Conservation (phyloP, 2,888 invertebrate species). For the Dryocosmus kuriphilus region DNA sequence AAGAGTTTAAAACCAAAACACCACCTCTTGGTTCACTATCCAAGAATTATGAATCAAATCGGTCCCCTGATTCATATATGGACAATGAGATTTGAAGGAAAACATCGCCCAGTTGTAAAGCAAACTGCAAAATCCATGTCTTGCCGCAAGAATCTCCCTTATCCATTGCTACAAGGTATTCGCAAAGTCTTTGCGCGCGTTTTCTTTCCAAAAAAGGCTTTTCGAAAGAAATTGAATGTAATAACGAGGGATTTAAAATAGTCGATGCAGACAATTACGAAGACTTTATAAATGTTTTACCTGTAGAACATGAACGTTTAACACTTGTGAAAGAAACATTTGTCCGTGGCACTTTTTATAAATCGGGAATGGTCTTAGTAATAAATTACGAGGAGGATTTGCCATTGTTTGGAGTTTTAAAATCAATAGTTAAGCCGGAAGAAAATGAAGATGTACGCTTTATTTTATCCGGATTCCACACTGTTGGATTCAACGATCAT, state of each 20-base stretch:
- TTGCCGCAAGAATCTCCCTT: slow-evolving; percentile 42
- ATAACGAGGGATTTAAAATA: slow-evolving; percentile 16
- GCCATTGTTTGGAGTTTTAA: too few species aligned
- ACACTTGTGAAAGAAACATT: too few species aligned
- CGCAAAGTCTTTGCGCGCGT: neutral
- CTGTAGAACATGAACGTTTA: too few species aligned
- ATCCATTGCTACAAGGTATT: slow-evolving; percentile 41
- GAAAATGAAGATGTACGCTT: too few species aligned
- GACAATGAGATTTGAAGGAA: slow-evolving; percentile 53
- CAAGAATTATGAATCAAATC: too few species aligned
- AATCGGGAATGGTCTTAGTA: too few species aligned
- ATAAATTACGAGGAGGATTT: too few species aligned
- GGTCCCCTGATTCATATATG: slow-evolving; percentile 51
- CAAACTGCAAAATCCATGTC: slow-evolving; percentile 42
- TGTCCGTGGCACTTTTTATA: too few species aligned
- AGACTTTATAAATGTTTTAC: slow-evolving; percentile 43
- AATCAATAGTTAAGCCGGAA: too few species aligned
- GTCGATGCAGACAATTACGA: slow-evolving; percentile 36
- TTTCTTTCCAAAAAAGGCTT: neutral
- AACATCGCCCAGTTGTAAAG: slow-evolving; percentile 49
- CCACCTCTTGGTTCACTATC: too few species aligned
- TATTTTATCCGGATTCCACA: too few species aligned
- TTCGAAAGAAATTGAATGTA: slow-evolving; percentile 22
- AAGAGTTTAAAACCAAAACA: slow-evolving; percentile 36
- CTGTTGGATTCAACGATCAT: too few species aligned